Conservation (phyloP, 2,888 invertebrate genomes). For the Epsilonema sp. region DNA sequence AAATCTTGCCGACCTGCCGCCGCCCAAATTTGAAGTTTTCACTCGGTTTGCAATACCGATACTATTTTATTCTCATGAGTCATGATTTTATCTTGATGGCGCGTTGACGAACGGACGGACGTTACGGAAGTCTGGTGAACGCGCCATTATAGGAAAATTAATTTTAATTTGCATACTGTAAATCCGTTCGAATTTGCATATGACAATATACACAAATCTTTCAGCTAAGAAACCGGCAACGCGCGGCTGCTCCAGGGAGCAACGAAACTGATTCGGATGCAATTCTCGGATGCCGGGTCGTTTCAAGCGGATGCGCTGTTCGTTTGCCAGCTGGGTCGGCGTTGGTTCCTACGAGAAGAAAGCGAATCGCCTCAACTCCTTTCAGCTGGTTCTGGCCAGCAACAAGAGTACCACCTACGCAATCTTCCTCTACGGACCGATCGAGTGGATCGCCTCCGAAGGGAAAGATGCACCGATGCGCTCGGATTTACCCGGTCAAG, state of each 20-base stretch:
- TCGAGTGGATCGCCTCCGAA: conserved; percentile 50
- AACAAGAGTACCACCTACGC: conserved; percentile 62
- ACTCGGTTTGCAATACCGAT: too few relatives aligned
- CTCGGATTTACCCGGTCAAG: conserved; percentile 80
- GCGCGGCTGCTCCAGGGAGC: conserved; percentile 36
- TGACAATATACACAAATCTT: too few relatives aligned
- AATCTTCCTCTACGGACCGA: conserved; percentile 64
- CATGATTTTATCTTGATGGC: too few relatives aligned
- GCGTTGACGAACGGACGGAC: too few relatives aligned
- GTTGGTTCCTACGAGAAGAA: conserved; percentile 54
- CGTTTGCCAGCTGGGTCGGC: conserved; percentile 72
- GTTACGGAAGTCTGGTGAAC: too few relatives aligned
- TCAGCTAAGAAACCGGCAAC: conserved; percentile 33
- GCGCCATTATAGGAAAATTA: too few relatives aligned
- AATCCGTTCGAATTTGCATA: too few relatives aligned
- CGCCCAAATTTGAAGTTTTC: too few relatives aligned
- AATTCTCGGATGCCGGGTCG: conserved; percentile 48
- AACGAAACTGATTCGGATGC: conserved; percentile 47
- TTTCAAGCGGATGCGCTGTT: conserved; percentile 60
- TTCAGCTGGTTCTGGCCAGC: conserved; percentile 51
- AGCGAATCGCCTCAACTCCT: conserved; percentile 41
- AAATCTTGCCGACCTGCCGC: too few relatives aligned
- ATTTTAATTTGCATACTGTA: too few relatives aligned
- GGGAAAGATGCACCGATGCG: conserved; percentile 48
- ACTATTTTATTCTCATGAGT: too few relatives aligned